phyloP scores from a whole-genome alignment of 2,797 vertebrate species.

The Rhodeus uyekii region DNA sequence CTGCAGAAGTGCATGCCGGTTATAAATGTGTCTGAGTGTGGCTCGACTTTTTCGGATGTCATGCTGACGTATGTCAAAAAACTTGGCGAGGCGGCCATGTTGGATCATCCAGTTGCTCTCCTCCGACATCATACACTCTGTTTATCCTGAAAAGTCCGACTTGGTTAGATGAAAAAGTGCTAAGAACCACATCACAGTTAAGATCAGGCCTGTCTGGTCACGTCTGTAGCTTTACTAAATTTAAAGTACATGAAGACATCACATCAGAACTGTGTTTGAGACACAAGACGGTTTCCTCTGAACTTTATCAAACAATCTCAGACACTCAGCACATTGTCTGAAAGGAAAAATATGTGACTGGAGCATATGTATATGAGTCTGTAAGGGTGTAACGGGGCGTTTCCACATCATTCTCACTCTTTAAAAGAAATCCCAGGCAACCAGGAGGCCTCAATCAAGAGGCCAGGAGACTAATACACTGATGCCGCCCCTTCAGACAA shows the following conservation, averaged over 20 bases:
- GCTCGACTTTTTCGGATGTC: too few relatives aligned
- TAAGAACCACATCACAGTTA: not conserved
- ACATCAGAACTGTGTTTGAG: conserved; percentile 35
- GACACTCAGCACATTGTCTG: not conserved
- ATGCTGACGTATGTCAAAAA: too few relatives aligned
- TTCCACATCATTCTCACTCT: conserved; percentile 72
- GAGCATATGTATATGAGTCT: conserved; percentile 13
- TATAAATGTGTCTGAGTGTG: too few relatives aligned
- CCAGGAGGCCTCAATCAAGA: conserved; percentile 66
- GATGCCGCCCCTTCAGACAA: conserved; percentile 32
- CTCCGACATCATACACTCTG: too few relatives aligned
- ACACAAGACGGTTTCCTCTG: conserved; percentile 31
- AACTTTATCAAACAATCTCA: conserved; percentile 25
- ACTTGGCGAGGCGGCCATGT: too few relatives aligned
- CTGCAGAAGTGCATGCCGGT: too few relatives aligned
- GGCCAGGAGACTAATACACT: conserved; percentile 51
- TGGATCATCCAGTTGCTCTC: too few relatives aligned
- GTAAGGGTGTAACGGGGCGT: conserved; percentile 64
- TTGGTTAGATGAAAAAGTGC: not conserved
- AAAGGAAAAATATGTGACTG: not conserved
- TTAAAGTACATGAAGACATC: conserved; percentile 22
- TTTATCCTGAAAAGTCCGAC: not conserved
- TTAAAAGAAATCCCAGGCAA: conserved; percentile 62
- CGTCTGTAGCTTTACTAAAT: not conserved
- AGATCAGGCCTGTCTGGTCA: conserved; percentile 42